A percentile compares a stretch with the other conserved stretches of the same genome.
phyloP scores from a whole-genome alignment of 2,888 invertebrate genomes.

The Troilus luridus region DNA sequence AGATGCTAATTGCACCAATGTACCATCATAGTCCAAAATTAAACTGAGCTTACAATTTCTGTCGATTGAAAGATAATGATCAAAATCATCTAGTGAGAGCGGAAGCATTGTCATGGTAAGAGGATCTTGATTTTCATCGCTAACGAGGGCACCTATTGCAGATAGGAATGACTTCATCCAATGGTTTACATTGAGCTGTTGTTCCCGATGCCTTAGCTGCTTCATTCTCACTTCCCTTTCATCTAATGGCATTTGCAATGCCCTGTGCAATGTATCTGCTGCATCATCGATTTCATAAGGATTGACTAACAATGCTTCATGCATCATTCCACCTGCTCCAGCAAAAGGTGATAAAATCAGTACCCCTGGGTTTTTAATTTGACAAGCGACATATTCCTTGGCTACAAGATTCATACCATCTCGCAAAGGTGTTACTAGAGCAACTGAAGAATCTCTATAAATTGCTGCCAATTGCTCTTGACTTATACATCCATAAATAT shows the following conservation, averaged over 20 bases:
- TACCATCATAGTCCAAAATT: constrained; percentile 71
- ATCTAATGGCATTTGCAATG: constrained; percentile 70
- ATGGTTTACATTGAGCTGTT: constrained; percentile 68
- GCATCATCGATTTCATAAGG: constrained; percentile 70
- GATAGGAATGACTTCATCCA: constrained; percentile 70
- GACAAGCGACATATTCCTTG: constrained; percentile 70
- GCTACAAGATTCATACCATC: constrained; percentile 71
- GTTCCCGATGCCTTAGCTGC: constrained; percentile 69
- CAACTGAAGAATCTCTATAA: constrained; percentile 70
- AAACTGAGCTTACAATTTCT: constrained; percentile 69
- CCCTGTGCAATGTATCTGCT: constrained; percentile 69
- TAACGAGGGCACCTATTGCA: constrained; percentile 68
- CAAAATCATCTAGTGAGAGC: constrained; percentile 69
- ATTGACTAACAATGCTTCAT: constrained; percentile 70
- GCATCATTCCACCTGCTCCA: constrained; percentile 70
- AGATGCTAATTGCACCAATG: constrained; percentile 69
- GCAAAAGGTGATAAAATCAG: constrained; percentile 70
- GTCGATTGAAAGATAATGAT: constrained; percentile 68
- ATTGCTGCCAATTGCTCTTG: constrained; percentile 70
- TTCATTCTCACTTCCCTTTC: constrained; percentile 70
- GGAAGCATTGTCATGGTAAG: constrained; percentile 68
- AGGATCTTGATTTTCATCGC: constrained; percentile 67
- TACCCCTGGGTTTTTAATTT: constrained; percentile 69
- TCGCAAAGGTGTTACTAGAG: constrained; percentile 70
- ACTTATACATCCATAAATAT: constrained; percentile 70